Evolutionary conservation across 2,888 invertebrate species (phyloP).

Genomic region (Brachyopa scutellaris): DNA sequence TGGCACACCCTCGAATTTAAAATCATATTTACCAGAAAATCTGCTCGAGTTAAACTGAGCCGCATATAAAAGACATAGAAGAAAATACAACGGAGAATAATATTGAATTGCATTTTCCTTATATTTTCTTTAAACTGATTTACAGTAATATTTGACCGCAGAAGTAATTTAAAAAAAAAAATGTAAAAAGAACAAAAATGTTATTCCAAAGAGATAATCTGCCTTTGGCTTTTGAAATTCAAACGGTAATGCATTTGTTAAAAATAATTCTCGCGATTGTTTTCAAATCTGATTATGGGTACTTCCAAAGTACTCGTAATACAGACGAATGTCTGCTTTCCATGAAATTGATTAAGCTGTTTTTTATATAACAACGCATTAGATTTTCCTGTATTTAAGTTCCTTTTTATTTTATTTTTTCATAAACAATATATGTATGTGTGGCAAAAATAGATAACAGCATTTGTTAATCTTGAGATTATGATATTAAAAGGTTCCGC

Average conservation of each 20-base stretch:
- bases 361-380: no score
- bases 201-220: background rate
- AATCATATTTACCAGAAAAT: slow-evolving; percentile 93
- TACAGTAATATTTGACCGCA: slow-evolving; percentile 53
- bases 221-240: background rate
- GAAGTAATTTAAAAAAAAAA: slow-evolving; percentile 7
- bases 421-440: no score
- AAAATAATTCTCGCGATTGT: background rate
- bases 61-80: slow-evolving; percentile 40
- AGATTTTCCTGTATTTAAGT: no score
- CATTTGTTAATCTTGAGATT: no score
- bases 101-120: slow-evolving; percentile 5
- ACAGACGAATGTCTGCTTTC: no score
- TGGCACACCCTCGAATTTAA: slow-evolving; percentile 92
- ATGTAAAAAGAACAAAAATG: background rate
- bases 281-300: slow-evolving; percentile 9
- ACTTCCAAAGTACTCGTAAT: no score
- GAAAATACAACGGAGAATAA: slow-evolving; percentile 49
- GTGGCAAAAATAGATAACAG: no score
- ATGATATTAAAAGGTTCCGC: no score
- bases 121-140: slow-evolving; percentile 45
- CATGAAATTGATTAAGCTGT: no score
- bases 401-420: no score
- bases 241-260: background rate
- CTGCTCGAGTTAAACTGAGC: slow-evolving; percentile 92